phyloP scores from a whole-genome alignment of 2,113 vertebrate species.

The Picathartes gymnocephalus region DNA sequence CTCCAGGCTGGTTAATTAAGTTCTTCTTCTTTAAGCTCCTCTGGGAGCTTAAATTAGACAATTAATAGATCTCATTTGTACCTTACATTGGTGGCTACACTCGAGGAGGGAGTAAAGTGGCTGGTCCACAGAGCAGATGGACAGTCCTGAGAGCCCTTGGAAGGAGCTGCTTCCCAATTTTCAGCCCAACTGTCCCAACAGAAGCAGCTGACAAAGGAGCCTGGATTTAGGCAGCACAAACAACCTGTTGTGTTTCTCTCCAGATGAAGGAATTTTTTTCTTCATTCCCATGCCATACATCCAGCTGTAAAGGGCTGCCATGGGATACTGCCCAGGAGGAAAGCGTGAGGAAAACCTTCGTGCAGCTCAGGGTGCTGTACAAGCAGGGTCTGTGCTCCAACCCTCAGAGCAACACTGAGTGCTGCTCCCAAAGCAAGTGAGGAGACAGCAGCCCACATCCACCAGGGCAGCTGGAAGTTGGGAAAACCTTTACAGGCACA shows the following conservation, averaged over 20 bases:
- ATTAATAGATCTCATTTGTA: constrained; percentile 17
- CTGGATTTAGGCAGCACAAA: not conserved
- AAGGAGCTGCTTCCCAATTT: not conserved
- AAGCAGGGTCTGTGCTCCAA: not conserved
- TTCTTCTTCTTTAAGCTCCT: constrained; percentile 9
- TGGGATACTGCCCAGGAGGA: not conserved
- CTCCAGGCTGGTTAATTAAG: constrained; percentile 38
- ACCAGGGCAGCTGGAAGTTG: not conserved
- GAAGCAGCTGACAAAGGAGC: not conserved
- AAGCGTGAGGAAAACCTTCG: rapidly evolving
- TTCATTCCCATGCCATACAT: not conserved
- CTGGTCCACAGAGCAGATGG: not conserved
- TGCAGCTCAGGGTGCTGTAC: not conserved
- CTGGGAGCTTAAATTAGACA: constrained; percentile 27
- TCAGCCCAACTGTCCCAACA: not conserved
- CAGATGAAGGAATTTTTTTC: not conserved
- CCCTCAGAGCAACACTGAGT: not conserved
- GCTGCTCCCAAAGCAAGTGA: not conserved
- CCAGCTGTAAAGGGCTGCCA: not conserved
- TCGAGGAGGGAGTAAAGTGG: not conserved
- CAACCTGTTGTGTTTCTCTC: not conserved
- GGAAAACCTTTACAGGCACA: not conserved
- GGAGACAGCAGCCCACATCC: not conserved
- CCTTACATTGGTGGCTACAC: not conserved
- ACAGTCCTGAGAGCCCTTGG: not conserved